A percentile compares a stretch with the other conserved stretches of the same genome.
These are phyloP conservation scores for Phaonia tiefii DNA, from an alignment of 2,888 invertebrate genomes.

Conservation along the genomic window DNA sequence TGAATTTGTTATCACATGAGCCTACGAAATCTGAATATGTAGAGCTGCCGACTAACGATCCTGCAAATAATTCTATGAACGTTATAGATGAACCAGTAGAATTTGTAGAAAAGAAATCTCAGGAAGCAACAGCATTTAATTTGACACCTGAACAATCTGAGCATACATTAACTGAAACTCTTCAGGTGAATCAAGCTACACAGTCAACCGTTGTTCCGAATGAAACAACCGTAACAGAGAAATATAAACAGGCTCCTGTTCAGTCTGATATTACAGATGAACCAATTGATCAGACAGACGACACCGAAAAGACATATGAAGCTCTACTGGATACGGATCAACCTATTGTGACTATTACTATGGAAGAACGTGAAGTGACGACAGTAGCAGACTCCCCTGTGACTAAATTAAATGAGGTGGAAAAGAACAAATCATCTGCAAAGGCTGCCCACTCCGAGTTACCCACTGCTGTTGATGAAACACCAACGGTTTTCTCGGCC, in stretches of 20 bases:
- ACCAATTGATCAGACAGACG: too few species aligned
- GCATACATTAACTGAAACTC: too few species aligned
- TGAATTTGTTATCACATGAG: too few species aligned
- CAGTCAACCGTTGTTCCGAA: constrained; percentile 54
- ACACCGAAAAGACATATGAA: too few species aligned
- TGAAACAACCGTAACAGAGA: constrained; percentile 30
- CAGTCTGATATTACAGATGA: constrained; percentile 18
- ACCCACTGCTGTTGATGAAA: too few species aligned
- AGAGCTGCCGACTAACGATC: constrained; percentile 76
- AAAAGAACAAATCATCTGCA: too few species aligned
- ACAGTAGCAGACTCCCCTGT: too few species aligned
- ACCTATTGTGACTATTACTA: not conserved
- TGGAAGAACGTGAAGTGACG: not conserved
- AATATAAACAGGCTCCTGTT: too few species aligned
- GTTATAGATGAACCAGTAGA: constrained; percentile 77
- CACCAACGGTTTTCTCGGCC: too few species aligned
- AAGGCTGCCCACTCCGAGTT: too few species aligned
- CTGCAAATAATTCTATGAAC: constrained; percentile 76
- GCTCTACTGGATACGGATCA: not conserved
- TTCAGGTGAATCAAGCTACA: constrained; percentile 3
- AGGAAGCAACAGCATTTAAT: not conserved
- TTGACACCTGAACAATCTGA: constrained; percentile 7
- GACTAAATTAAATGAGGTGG: too few species aligned
- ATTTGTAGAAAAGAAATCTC: constrained; percentile 76
- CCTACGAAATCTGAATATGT: constrained; percentile 66